Percentiles rank a stretch among this genome's conserved stretches.
Evolutionary conservation across 92 coral and sea anemone species (phyloP).

Genomic region (Parazoanthus darwini): DNA sequence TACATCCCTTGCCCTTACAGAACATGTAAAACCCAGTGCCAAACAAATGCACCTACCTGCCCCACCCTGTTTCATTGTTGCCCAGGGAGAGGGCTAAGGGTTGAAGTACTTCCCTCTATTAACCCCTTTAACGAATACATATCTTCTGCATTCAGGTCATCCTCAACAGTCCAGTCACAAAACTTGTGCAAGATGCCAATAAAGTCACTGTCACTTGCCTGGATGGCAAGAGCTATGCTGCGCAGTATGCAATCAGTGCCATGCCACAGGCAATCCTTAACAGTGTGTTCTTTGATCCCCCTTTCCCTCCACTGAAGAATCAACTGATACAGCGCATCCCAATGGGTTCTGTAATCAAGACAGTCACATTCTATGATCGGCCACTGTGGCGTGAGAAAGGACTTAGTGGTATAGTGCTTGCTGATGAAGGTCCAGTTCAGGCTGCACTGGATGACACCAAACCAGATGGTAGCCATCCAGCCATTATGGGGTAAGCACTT

Average conservation of each 20-base stretch:
- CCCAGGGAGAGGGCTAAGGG: too few relatives aligned
- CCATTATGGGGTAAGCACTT: constrained; percentile 88
- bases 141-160: constrained; percentile 63
- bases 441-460: constrained; percentile 91
- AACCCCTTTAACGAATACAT: neutral
- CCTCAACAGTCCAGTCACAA: constrained; percentile 78
- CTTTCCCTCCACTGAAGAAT: constrained; percentile 91
- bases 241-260: constrained; percentile 91
- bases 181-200: constrained; percentile 69
- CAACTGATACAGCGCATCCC: constrained; percentile 94
- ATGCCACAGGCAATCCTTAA: constrained; percentile 95
- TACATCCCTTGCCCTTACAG: too few relatives aligned
- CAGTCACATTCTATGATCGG: constrained; percentile 79
- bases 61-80: too few relatives aligned
- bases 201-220: constrained; percentile 80
- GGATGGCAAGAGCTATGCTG: constrained; percentile 83
- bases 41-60: too few relatives aligned
- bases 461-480: constrained; percentile 97
- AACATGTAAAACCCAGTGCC: too few relatives aligned
- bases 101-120: too few relatives aligned
- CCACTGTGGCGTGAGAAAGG: constrained; percentile 93
- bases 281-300: constrained; percentile 86
- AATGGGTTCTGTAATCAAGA: constrained; percentile 97
- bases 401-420: constrained; percentile 74
- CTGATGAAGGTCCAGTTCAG: constrained; percentile 91